Base-by-base conservation (phyloP, 1,140 invertebrate genomes). In the Mamestra configurata region DNA sequence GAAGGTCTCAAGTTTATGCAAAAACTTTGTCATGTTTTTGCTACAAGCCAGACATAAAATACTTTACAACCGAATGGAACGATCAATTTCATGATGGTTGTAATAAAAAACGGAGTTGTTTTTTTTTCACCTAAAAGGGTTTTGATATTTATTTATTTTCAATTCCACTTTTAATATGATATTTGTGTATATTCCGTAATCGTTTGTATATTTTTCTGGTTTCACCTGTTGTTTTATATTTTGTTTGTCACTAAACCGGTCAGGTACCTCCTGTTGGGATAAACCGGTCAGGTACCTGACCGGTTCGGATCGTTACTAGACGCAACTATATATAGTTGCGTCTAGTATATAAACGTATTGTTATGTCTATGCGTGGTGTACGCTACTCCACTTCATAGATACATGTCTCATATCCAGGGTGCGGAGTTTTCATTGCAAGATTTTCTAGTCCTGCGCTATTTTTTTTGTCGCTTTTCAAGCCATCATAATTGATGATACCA, bases 141-240 rank as follows among this genome's bases (percentile, higher is more conserved):
- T 79, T 82, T 76, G 71, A 64, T 68, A 57, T 70, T 70, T 70
- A 43, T 80, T 70, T 79, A 61, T 73, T 76, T 80, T 82, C 81
- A 82, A 83, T 87, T 83, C 80, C 85, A 86, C 66, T 84, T 82
- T 83, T 81, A 49, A 79, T 53, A 66, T 76, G 53, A 61, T 77
- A 72, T 79, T 77, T 71, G 61, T 81, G 61, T 68, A 51, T 79
- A 81, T 72, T 81, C 66, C 46, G 31, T 75, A 53, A 43, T 68
- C 79, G 57, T 76, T 78, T 59, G 22, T 79, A 49, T 79, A 61
- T 43, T 61, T 57, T 64, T 72, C 51, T 72, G 51, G 20, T 70
- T 18, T 57, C 31, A 51, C 66, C 20, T 68, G 22, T 18, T 4
- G 37, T 37, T 35, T 40, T 71, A 31, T 37, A 37, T 57, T n/a